Conservation (phyloP, 2,888 invertebrate genomes). For the Drosophila sordidula region DNA sequence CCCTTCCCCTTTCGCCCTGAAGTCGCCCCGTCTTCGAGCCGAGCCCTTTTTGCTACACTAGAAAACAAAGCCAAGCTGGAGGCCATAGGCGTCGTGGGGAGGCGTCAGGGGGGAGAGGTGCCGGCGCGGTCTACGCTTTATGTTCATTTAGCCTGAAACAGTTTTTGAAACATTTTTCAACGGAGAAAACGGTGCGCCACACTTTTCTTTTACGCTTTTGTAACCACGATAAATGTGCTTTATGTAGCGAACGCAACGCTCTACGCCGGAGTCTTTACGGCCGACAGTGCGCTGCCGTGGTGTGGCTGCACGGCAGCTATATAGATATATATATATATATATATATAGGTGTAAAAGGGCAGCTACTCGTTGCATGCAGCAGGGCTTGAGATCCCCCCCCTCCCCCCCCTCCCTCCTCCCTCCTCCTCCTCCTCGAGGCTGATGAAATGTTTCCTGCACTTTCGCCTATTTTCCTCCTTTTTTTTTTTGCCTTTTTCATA, state of each 20-base stretch:
- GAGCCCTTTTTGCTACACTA: slow-evolving; percentile 3
- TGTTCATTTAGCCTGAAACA: slow-evolving; percentile 80
- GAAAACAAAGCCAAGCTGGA: slow-evolving; percentile 69
- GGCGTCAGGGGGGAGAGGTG: not conserved
- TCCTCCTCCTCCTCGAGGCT: slow-evolving; percentile 36
- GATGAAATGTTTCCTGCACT: slow-evolving; percentile 81
- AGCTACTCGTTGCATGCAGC: slow-evolving; percentile 26
- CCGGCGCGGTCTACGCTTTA: slow-evolving; percentile 53
- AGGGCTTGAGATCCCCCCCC: slow-evolving; percentile 10
- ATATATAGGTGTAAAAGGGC: slow-evolving; percentile 24
- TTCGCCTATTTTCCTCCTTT: slow-evolving; percentile 48
- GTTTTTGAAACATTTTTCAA: slow-evolving; percentile 77
- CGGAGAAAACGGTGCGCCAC: slow-evolving; percentile 59
- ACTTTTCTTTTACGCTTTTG: slow-evolving; percentile 79
- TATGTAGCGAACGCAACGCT: slow-evolving; percentile 64
- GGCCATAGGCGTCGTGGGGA: slow-evolving; percentile 35
- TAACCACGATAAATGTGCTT: slow-evolving; percentile 81
- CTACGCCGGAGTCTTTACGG: slow-evolving; percentile 40
- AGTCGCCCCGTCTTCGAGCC: not conserved
- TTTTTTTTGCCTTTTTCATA: slow-evolving; percentile 39
- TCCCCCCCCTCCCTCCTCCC: not conserved
- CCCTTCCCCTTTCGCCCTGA: not conserved
- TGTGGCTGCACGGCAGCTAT: too few species aligned
- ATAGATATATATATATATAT: too few species aligned
- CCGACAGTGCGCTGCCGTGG: slow-evolving; percentile 10